These are phyloP conservation scores for Connochaetes taurinus DNA, from an alignment of 2,113 vertebrate genomes.

Conservation along the genomic window DNA sequence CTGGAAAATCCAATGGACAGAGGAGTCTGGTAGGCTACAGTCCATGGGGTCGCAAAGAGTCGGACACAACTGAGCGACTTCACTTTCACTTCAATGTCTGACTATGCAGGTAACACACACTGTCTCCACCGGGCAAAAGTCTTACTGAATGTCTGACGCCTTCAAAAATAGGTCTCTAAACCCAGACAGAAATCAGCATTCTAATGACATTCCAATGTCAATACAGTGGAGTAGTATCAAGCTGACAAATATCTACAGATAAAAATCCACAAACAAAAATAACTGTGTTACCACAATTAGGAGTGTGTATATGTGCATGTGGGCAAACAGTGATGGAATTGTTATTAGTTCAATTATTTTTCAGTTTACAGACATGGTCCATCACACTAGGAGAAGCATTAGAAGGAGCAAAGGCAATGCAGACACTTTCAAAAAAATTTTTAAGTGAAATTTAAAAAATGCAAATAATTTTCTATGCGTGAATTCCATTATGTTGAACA, in stretches of 20 bases:
- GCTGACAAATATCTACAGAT: neutral
- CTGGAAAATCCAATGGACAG: too few relatives aligned
- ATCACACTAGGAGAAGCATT: neutral
- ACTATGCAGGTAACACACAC: neutral
- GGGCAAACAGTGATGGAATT: neutral
- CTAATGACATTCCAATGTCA: neutral
- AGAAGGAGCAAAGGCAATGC: neutral
- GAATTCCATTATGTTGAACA: neutral
- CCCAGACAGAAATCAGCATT: neutral
- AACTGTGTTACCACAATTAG: neutral
- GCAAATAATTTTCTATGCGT: neutral
- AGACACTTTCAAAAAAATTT: neutral
- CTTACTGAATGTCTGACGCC: neutral
- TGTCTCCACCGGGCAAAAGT: neutral
- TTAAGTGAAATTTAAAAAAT: neutral
- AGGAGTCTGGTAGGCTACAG: too few relatives aligned
- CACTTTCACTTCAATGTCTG: neutral
- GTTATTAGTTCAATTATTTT: neutral
- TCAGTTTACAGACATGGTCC: neutral
- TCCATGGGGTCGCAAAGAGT: too few relatives aligned
- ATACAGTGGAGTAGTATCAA: neutral
- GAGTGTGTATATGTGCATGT: accelerated
- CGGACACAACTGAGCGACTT: too few relatives aligned
- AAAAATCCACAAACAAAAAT: neutral
- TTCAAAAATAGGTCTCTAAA: neutral